These are phyloP conservation scores for Eueides isabella DNA, from an alignment of 1,140 invertebrate genomes.

Conservation along the genomic window DNA sequence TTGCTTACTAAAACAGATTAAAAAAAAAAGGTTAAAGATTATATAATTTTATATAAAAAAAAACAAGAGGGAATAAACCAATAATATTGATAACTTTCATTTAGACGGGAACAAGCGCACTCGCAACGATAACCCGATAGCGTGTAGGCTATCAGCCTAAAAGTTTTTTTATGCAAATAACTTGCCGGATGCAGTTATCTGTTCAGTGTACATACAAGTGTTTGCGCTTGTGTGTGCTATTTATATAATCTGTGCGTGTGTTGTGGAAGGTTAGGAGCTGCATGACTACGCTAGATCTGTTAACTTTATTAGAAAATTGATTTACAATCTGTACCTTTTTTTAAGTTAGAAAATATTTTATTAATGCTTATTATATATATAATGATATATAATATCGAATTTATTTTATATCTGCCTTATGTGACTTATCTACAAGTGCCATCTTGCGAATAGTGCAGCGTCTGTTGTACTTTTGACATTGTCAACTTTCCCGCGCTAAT, in stretches of 20 bases:
- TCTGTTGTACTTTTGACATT: constrained; percentile 47
- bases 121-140: constrained; percentile 49
- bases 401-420: not conserved
- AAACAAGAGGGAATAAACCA: constrained; percentile 44
- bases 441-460: not conserved
- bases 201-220: constrained; percentile 20
- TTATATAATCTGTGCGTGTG: constrained; percentile 56
- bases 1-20: constrained; percentile 17
- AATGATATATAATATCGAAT: no score
- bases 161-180: constrained; percentile 61
- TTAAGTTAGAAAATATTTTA: not conserved
- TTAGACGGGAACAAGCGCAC: constrained; percentile 45
- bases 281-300: constrained; percentile 23
- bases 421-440: constrained; percentile 6
- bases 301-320: not conserved
- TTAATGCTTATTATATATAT: no score
- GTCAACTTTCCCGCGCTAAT: constrained; percentile 49
- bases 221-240: constrained; percentile 47
- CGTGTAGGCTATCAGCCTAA: constrained; percentile 56
- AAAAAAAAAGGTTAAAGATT: constrained; percentile 22
- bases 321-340: not conserved
- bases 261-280: constrained; percentile 71
- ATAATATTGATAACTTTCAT: constrained; percentile 53
- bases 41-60: constrained; percentile 27
- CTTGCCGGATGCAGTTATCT: constrained; percentile 69